These are phyloP conservation scores for Phaethornis superciliosus DNA, from an alignment of 2,113 vertebrate genomes.

Conservation along the genomic window DNA sequence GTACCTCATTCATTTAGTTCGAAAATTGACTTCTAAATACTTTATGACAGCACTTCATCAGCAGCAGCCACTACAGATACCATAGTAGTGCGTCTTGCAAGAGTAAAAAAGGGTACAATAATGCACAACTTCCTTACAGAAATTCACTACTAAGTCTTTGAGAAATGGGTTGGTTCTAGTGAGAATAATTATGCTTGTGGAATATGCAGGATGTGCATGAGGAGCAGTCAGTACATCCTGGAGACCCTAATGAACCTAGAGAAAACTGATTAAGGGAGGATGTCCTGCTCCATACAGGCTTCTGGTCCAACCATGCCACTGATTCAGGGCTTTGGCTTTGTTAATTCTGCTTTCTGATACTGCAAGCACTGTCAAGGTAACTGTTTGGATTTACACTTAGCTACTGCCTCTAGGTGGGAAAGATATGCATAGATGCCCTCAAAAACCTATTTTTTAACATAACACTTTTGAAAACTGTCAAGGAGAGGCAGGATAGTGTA, in stretches of 20 bases:
- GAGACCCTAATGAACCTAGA: background rate
- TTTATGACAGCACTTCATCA: constrained; percentile 31
- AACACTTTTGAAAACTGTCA: background rate
- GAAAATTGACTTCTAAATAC: constrained; percentile 49
- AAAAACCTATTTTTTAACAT: background rate
- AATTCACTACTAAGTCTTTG: background rate
- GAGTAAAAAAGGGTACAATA: background rate
- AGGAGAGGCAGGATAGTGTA: background rate
- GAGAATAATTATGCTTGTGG: background rate
- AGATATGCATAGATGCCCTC: background rate
- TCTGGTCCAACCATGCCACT: background rate
- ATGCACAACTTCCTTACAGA: background rate
- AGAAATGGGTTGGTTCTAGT: background rate
- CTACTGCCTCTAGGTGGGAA: background rate
- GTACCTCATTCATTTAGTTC: background rate
- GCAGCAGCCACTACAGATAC: background rate
- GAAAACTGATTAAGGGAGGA: background rate
- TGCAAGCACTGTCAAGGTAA: background rate
- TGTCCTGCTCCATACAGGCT: fast-evolving
- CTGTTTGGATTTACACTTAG: background rate
- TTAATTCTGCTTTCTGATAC: background rate
- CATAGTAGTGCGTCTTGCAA: background rate
- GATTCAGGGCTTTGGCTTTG: background rate
- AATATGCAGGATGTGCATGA: background rate
- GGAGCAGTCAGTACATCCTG: background rate